Conservation (phyloP, 2,797 vertebrate species). For the Neosalanx taihuensis region DNA sequence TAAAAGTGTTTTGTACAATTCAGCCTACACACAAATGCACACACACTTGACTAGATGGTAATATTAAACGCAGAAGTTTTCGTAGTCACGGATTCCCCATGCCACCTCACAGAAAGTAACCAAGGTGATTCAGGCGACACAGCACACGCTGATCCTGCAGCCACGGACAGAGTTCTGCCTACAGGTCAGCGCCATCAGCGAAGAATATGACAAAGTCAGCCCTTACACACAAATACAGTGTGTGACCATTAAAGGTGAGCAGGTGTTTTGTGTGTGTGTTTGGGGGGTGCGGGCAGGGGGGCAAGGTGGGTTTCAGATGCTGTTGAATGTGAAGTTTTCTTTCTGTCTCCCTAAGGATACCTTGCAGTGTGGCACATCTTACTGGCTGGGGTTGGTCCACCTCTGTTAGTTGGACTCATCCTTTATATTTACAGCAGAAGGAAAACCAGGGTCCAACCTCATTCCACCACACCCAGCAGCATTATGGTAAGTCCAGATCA, state of each 20-base stretch:
- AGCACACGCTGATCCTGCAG: conserved; percentile 5
- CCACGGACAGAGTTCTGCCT: conserved; percentile 26
- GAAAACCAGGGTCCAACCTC: not conserved
- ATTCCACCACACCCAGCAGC: conserved; percentile 1
- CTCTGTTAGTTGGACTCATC: not conserved
- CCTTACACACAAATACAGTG: conserved; percentile 10
- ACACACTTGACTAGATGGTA: too few relatives aligned
- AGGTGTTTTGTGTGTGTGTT: conserved; percentile 1
- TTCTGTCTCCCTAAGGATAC: conserved; percentile 12
- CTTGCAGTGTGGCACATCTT: not conserved
- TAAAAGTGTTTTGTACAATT: too few relatives aligned
- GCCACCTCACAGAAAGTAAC: conserved; percentile 1
- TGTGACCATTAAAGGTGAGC: conserved; percentile 10
- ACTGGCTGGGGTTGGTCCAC: not conserved
- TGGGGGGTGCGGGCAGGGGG: not conserved
- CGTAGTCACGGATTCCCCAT: conserved; percentile 4
- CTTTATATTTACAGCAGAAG: not conserved
- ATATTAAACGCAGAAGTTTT: too few relatives aligned
- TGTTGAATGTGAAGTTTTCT: not conserved
- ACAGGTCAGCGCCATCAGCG: conserved; percentile 12
- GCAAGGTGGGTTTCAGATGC: too few relatives aligned
- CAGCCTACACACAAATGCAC: too few relatives aligned
- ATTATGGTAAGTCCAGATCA: conserved; percentile 12
- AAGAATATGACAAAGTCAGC: conserved; percentile 2
- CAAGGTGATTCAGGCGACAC: not conserved